Evolutionary conservation across 2,888 invertebrate species (phyloP), one percentile per base, ranked within the genome.

Genomic region (Cantharis nigra): DNA sequence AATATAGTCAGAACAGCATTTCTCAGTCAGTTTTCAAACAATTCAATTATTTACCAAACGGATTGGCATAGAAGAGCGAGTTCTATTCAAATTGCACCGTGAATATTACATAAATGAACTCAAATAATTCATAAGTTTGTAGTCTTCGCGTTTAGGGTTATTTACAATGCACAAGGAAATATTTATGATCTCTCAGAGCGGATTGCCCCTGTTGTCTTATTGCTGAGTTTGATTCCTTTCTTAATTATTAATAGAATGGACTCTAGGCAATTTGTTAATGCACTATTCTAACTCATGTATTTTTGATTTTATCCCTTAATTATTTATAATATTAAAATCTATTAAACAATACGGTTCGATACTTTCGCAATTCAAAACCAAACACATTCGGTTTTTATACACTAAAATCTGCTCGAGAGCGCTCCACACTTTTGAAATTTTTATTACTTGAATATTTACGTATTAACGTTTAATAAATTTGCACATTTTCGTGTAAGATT

Each of bases 141-240:
- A 89, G 88, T 87, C 88, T 87, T 87, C 87, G 87, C 88, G 89
- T 89, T 89, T 89, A 89, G 86, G 88, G 87, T 88, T 89, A 88
- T 89, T 88, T 88, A 88, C 88, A 88, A 89, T 89, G 90, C 90
- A 90, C 90, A 90, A 88, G 89, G 90, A 90, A 90, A 90, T 90
- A 90, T 90, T 90, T 90, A 90, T 90, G 90, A 88, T 86, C 85
- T 78, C 85, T 81, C 82, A 85, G 86, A 85, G 86, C 86, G 87
- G 87, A 87, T 87, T 87, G 87, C 85, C 85, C 85, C 82, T 84
- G 86, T 86, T 87, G 87, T 87, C 87, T 87, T 87, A 86, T 87
- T 86, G 85, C 84, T 81, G 82, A 86, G 86, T 87, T 87, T 87
- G 86, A 88, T 88, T 87, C 86, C 81, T 81, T 73, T 77, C 81